A percentile compares a stretch with the other conserved stretches of the same genome.
These are phyloP conservation scores for Cyclophora punctaria DNA, from an alignment of 2,888 invertebrate genomes.

Conservation along the genomic window DNA sequence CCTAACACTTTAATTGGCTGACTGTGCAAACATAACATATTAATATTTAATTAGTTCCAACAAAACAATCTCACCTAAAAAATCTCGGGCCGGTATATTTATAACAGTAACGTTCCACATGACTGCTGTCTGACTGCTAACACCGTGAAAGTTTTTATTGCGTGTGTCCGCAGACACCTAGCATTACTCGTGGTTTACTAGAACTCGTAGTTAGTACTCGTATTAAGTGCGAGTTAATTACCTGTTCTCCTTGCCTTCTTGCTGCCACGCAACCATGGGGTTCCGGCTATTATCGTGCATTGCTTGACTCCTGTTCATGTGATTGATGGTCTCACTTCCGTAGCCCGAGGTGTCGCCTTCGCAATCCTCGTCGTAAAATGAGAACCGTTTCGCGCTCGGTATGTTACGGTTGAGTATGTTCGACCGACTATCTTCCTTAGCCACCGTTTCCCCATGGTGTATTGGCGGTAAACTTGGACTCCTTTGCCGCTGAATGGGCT, in stretches of 20 bases:
- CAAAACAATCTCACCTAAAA: too few relatives aligned
- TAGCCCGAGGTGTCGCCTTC: constrained; percentile 89
- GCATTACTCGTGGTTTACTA: constrained; percentile 9
- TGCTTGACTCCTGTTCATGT: constrained; percentile 51
- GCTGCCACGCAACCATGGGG: constrained; percentile 65
- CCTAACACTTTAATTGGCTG: too few relatives aligned
- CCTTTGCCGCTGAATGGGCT: constrained; percentile 62
- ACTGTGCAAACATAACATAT: too few relatives aligned
- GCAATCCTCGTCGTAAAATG: constrained; percentile 70
- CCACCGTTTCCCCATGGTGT: constrained; percentile 49
- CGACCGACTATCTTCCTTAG: constrained; percentile 48
- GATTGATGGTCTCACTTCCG: constrained; percentile 83
- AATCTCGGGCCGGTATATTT: too few relatives aligned
- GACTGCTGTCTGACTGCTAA: constrained; percentile 17
- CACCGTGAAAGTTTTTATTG: constrained; percentile 20
- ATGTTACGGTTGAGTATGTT: constrained; percentile 53
- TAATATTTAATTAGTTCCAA: too few relatives aligned
- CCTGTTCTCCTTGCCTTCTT: constrained; percentile 55
- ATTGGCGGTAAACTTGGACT: constrained; percentile 83
- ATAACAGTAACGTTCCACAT: constrained; percentile 11
- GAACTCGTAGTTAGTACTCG: constrained; percentile 9
- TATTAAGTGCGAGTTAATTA: constrained; percentile 18
- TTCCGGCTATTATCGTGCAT: constrained; percentile 36
- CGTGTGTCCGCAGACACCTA: constrained; percentile 8
- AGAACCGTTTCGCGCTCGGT: constrained; percentile 60